phyloP scores from a whole-genome alignment of 2,888 invertebrate species.

The Xylota segnis region DNA sequence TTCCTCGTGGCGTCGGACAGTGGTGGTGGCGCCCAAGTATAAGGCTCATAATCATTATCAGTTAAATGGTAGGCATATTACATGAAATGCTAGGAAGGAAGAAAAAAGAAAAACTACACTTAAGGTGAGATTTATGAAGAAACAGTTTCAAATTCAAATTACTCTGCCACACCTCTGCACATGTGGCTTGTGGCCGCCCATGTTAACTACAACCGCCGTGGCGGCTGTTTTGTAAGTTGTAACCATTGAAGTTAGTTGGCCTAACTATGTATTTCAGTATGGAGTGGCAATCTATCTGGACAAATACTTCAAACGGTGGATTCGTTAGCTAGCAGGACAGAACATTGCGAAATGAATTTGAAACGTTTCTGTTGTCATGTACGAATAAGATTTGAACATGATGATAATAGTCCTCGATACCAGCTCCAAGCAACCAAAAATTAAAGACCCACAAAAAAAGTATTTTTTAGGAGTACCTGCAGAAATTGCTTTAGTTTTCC shows the following conservation, averaged over 20 bases:
- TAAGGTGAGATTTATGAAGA: slow-evolving; percentile 67
- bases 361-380: too few species aligned
- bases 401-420: too few species aligned
- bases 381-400: neutral
- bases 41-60: slow-evolving; percentile 65
- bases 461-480: too few species aligned
- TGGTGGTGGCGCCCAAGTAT: slow-evolving; percentile 57
- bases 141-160: slow-evolving; percentile 66
- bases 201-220: slow-evolving; percentile 43
- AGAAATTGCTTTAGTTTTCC: too few species aligned
- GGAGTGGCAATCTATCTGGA: neutral
- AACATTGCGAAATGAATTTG: too few species aligned
- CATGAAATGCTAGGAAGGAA: slow-evolving; percentile 42
- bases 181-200: slow-evolving; percentile 58
- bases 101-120: slow-evolving; percentile 56
- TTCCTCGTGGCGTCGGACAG: slow-evolving; percentile 6
- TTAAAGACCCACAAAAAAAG: too few species aligned
- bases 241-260: slow-evolving; percentile 43
- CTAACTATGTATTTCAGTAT: slow-evolving; percentile 2
- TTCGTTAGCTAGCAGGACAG: too few species aligned
- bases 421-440: too few species aligned
- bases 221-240: slow-evolving; percentile 8
- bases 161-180: slow-evolving; percentile 60
- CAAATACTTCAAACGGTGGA: neutral
- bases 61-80: slow-evolving; percentile 66